Evolutionary conservation across 2,113 vertebrate genomes (phyloP).

Genomic region (Lampris megalopsis): DNA sequence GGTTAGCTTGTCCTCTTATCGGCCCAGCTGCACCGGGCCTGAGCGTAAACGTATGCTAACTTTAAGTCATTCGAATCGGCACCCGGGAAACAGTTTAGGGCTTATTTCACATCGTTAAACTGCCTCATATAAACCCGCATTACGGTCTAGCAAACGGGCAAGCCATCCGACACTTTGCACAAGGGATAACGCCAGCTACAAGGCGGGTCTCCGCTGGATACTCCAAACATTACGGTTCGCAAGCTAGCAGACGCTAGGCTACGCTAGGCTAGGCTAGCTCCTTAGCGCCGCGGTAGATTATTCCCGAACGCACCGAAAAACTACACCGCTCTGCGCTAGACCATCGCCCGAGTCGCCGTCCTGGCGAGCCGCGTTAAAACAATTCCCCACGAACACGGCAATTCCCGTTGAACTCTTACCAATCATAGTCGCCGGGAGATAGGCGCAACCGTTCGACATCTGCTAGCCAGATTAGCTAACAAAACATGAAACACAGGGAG

Average conservation of each 20-base stretch:
- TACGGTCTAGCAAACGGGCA: not conserved
- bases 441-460: conserved; percentile 58
- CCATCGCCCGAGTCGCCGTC: too few relatives aligned
- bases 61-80: conserved; percentile 8
- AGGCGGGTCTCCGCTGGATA: conserved; percentile 39
- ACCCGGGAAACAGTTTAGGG: not conserved
- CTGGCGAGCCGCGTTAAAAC: too few relatives aligned
- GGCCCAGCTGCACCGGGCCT: conserved; percentile 62
- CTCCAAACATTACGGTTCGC: conserved; percentile 38
- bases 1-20: conserved; percentile 26
- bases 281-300: conserved; percentile 45
- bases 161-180: not conserved
- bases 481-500: conserved; percentile 63
- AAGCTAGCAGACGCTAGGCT: conserved; percentile 51
- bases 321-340: not conserved
- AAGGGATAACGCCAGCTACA: not conserved
- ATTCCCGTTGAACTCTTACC: conserved; percentile 61
- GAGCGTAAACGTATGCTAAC: conserved; percentile 34
- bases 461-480: conserved; percentile 76
- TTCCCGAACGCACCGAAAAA: conserved; percentile 37
- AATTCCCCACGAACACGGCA: too few relatives aligned
- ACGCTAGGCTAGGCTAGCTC: conserved; percentile 26
- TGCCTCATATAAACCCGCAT: not conserved
- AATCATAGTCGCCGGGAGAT: conserved; percentile 57
- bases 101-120: not conserved